A percentile compares a stretch with the other conserved stretches of the same genome.
These are phyloP conservation scores for Hanleya hanleyi DNA, from an alignment of 2,888 invertebrate genomes.

Conservation along the genomic window DNA sequence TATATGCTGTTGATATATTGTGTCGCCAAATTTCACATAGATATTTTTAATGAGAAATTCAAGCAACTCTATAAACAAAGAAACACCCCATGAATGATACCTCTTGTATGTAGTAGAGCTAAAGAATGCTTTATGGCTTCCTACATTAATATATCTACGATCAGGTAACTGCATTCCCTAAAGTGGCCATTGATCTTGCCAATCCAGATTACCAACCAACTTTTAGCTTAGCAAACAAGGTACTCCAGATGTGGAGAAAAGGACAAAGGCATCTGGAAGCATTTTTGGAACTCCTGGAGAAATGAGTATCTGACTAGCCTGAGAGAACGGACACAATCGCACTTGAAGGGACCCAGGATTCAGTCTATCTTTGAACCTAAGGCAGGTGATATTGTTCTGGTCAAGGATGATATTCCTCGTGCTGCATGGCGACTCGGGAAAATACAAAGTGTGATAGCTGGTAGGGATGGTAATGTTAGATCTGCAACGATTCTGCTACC, in stretches of 20 bases:
- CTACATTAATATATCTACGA: too few relatives aligned
- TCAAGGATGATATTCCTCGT: constrained; percentile 24
- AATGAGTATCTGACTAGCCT: constrained; percentile 22
- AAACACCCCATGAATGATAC: too few relatives aligned
- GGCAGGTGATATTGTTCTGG: constrained; percentile 16
- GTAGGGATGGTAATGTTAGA: constrained; percentile 18
- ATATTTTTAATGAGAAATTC: too few relatives aligned
- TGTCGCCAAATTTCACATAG: too few relatives aligned
- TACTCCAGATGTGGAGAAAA: constrained; percentile 17
- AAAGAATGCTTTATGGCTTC: too few relatives aligned
- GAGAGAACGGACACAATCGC: constrained; percentile 18
- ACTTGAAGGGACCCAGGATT: constrained; percentile 11
- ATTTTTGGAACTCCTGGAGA: constrained; percentile 26
- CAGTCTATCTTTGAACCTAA: neutral
- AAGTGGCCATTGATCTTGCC: neutral
- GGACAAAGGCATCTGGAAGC: constrained; percentile 18
- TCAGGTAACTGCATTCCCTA: neutral
- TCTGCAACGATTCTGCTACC: constrained; percentile 14
- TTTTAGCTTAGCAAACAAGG: neutral
- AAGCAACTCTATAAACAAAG: too few relatives aligned
- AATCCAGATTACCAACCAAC: neutral
- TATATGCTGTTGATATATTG: too few relatives aligned
- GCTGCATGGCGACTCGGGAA: constrained; percentile 17
- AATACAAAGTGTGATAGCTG: constrained; percentile 1
- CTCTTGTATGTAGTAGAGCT: too few relatives aligned